These are phyloP conservation scores for Athalia circularis DNA, from an alignment of 2,888 invertebrate species.

Conservation along the genomic window DNA sequence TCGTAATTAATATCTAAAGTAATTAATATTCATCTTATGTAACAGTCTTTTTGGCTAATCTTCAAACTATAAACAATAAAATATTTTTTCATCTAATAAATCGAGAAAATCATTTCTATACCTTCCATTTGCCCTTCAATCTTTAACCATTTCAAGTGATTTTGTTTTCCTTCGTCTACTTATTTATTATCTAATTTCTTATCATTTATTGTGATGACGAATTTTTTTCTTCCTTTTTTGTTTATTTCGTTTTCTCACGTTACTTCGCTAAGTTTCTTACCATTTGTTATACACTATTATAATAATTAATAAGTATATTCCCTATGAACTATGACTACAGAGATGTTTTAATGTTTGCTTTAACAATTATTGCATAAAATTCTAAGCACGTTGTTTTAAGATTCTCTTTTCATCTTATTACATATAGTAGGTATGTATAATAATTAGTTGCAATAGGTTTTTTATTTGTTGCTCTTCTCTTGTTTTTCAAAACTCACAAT, in stretches of 20 bases:
- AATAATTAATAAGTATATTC: conserved; percentile 20
- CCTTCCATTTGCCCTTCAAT: conserved; percentile 37
- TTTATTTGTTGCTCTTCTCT: conserved; percentile 1
- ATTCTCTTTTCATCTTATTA: background rate
- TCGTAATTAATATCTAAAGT: conserved; percentile 66
- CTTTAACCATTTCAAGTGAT: conserved; percentile 41
- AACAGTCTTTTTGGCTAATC: conserved; percentile 72
- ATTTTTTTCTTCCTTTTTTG: too few species aligned
- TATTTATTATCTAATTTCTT: conserved; percentile 16
- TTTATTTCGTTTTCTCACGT: too few species aligned
- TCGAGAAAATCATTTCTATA: conserved; percentile 34
- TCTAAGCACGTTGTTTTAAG: conserved; percentile 26
- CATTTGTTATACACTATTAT: conserved; percentile 1
- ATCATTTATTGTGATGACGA: too few species aligned
- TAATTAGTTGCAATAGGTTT: conserved; percentile 18
- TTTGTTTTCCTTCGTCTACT: conserved; percentile 4
- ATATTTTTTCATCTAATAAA: conserved; percentile 55
- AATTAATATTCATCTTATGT: conserved; percentile 67
- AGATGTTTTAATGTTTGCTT: conserved; percentile 1
- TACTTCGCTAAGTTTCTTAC: conserved; percentile 11
- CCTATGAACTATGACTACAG: conserved; percentile 43
- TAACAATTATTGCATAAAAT: conserved; percentile 37
- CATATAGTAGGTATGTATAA: conserved; percentile 39
- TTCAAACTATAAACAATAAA: conserved; percentile 69
- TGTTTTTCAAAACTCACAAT: conserved; percentile 17